Evolutionary conservation across 2,888 invertebrate species (phyloP), one percentile per base, ranked within the genome.

Genomic region (Sarcophaga caerulescens): DNA sequence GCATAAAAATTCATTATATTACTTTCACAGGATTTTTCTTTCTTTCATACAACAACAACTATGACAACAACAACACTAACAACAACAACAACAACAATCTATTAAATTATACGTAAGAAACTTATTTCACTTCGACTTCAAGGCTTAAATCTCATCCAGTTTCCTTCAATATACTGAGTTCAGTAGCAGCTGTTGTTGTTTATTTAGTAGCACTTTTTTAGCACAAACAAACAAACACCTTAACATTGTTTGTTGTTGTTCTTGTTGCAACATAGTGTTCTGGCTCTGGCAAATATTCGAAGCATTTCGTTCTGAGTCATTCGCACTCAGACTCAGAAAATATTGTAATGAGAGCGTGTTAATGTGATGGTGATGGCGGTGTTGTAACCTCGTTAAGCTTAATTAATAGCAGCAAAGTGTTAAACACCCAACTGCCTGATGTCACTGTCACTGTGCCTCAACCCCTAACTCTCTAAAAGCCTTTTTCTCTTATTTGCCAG

Each of bases 321-420:
- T 10, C 35, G 2, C 8, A 35, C 8, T 8, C 35, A 35, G 35
- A 35, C 35, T 1, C 35, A 0, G 35, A 35, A 35, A 35, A 35
- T 35, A 35, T 35, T 35, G 35, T 35, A 35, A 35, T 35, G 35
- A 35, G 10, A 35, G 35, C 35, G 60, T 75, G 70, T 25, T 69
- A 82, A 76, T 89, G 89, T 69, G 89, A 82, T 88, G 85, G 80
- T 89, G 91, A 90, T 92, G 91, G 90, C 90, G 90, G 89, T 91
- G 91, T 91, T 92, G 92, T 93, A 93, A 93, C 93, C 92, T 93
- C 93, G 93, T 93, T 93, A 93, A 93, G 93, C 92, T 93, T 93
- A 93, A 93, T 93, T 93, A 93, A 93, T 93, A 93, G 92, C 93
- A 93, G 90, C 90, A 90, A 92, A 91, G 92, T 91, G 91, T 90